phyloP scores from a whole-genome alignment of 2,113 vertebrate genomes.

The Larimichthys crocea region DNA sequence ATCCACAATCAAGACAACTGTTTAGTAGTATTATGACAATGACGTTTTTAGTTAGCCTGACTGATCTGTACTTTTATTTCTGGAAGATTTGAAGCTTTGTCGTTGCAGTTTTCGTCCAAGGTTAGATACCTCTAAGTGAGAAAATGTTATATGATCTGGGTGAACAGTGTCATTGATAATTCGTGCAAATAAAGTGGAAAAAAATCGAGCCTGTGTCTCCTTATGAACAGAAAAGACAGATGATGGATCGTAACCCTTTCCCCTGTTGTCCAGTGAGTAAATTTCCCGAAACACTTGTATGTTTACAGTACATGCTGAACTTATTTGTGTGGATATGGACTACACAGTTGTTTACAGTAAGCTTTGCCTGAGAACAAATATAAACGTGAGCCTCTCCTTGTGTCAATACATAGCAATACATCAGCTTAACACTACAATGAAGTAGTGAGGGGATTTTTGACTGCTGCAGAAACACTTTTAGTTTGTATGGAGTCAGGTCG shows the following conservation, averaged over 20 bases:
- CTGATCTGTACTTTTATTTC: background rate
- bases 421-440: background rate
- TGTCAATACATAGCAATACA: constrained; percentile 43
- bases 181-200: background rate
- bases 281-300: background rate
- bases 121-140: background rate
- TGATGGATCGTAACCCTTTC: background rate
- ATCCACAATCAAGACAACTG: background rate
- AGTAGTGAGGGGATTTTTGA: background rate
- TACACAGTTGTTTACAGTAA: constrained; percentile 65
- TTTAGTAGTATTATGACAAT: background rate
- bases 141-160: background rate
- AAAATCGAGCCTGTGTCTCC: background rate
- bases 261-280: background rate
- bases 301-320: constrained; percentile 49
- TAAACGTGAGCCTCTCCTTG: constrained; percentile 45
- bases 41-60: background rate
- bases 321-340: constrained; percentile 25
- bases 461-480: constrained; percentile 1
- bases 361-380: constrained; percentile 41
- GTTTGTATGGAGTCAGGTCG: constrained; percentile 47
- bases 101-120: background rate
- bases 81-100: background rate
- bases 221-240: background rate
- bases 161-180: background rate